A percentile compares a stretch with the other conserved stretches of the same genome.
Conservation (phyloP, 2,113 vertebrate species). For the Sceloporus tristichus region DNA sequence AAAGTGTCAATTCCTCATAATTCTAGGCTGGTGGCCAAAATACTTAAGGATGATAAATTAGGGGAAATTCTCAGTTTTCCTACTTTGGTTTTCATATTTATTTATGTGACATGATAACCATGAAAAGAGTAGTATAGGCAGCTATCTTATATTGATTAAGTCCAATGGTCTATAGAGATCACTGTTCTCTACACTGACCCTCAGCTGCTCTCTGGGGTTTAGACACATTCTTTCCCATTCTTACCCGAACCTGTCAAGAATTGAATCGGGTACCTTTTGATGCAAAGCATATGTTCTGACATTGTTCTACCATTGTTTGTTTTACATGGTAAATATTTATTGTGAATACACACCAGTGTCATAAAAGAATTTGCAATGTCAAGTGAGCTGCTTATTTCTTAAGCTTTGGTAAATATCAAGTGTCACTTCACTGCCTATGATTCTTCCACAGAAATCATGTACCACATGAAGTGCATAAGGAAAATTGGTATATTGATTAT, state of each 20-base stretch:
- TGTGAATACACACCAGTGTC: not conserved
- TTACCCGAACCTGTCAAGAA: not conserved
- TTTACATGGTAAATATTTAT: not conserved
- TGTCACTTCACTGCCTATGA: too few relatives aligned
- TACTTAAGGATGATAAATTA: not conserved
- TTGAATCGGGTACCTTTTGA: not conserved
- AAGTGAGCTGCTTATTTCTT: not conserved
- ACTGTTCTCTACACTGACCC: not conserved
- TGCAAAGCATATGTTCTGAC: not conserved
- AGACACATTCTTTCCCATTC: not conserved
- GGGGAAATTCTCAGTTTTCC: not conserved
- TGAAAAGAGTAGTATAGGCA: not conserved
- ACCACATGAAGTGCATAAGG: not conserved
- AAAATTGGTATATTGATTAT: not conserved
- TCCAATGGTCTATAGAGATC: not conserved
- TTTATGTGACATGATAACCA: not conserved
- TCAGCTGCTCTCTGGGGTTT: not conserved
- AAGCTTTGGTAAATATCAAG: not conserved
- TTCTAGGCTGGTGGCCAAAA: not conserved
- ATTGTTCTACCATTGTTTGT: not conserved
- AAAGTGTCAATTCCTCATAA: not conserved
- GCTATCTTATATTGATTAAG: not conserved
- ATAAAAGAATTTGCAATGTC: not conserved
- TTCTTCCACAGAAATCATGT: not conserved
- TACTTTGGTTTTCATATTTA: not conserved